Conservation (phyloP, 1,140 invertebrate species). For the Drosophila ficusphila region DNA sequence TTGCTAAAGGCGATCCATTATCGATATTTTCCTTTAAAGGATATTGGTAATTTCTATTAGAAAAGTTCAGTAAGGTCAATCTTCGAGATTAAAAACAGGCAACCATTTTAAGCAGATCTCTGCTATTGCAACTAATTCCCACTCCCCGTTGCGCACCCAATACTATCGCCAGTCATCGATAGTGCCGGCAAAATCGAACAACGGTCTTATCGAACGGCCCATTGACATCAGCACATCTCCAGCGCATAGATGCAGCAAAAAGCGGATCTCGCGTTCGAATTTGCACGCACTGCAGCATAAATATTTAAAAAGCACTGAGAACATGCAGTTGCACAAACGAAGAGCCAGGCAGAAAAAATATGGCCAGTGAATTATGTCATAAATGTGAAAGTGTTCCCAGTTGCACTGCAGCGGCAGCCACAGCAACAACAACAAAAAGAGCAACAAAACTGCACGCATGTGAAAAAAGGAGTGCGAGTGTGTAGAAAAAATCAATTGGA, state of each 20-base stretch:
- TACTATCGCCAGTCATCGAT: neutral
- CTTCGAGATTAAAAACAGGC: too few relatives aligned
- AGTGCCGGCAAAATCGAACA: neutral
- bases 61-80: too few relatives aligned
- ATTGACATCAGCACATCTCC: neutral
- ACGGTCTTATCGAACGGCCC: neutral
- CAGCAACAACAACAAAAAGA: slow-evolving; percentile 15
- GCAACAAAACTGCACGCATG: slow-evolving; percentile 52
- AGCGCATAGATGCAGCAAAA: slow-evolving; percentile 13
- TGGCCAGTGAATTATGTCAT: slow-evolving; percentile 76
- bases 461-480: slow-evolving; percentile 72
- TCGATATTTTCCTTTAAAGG: neutral
- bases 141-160: too few relatives aligned
- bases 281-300: slow-evolving; percentile 32
- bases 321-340: slow-evolving; percentile 69
- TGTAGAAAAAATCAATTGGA: slow-evolving; percentile 74
- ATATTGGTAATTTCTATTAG: too few relatives aligned
- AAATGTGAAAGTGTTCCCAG: slow-evolving; percentile 69
- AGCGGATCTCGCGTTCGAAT: slow-evolving; percentile 42
- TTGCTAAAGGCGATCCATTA: neutral
- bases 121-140: too few relatives aligned
- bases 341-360: slow-evolving; percentile 75
- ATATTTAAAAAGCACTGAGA: slow-evolving; percentile 46
- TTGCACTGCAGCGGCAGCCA: slow-evolving; percentile 28
- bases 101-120: too few relatives aligned